Evolutionary conservation across 2,113 vertebrate genomes (phyloP), one percentile per base, ranked within the genome.

Genomic region (Eulemur macaco): DNA sequence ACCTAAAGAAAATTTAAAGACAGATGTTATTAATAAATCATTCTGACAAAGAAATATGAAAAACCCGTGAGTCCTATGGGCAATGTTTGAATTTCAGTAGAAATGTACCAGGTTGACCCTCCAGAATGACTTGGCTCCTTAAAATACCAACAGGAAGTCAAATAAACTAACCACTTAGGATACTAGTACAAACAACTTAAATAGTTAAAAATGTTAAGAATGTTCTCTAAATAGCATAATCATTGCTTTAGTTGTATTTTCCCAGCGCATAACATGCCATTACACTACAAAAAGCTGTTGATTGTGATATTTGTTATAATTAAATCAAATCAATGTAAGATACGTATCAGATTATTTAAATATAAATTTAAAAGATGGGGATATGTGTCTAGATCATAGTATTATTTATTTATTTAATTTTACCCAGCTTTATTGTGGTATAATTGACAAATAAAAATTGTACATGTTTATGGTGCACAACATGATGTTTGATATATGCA

Each of bases 1-100:
- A 95, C 50, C 56, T 93, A 64, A 96, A 76, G 42, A 89, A 85
- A 74, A 92, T 54, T 54, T 42, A 76, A 82, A 50, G 78, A 81
- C 60, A 63, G 21, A 91, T 50, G 34, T 27, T 91, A 93, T 69
- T 17, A 85, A 84, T 93, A 91, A 93, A 85, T 91, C 34, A 66
- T 77, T 45, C 47, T 86, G 87, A 74, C 1, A 23, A 80, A 45
- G 58, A 50, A 2, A 47, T n/a, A 83, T 25, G 27, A 29, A 58
- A 29, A 84, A 27, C 14, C 25, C 34, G 1, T 60, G 8, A 63
- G 14, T 58, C 83, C 25, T 68, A n/a, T 74, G 39, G 31, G 76
- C 27, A 60, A n/a, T 45, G 31, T 56, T 6, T 3, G 9, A 6
- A 76, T 69, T 84, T 74, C 47, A 91, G 25, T 78, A 66, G 68